A percentile compares a stretch with the other conserved stretches of the same genome.
These are phyloP conservation scores for Aleiodes sp. DNA, from an alignment of 1,140 invertebrate genomes.

Conservation along the genomic window DNA sequence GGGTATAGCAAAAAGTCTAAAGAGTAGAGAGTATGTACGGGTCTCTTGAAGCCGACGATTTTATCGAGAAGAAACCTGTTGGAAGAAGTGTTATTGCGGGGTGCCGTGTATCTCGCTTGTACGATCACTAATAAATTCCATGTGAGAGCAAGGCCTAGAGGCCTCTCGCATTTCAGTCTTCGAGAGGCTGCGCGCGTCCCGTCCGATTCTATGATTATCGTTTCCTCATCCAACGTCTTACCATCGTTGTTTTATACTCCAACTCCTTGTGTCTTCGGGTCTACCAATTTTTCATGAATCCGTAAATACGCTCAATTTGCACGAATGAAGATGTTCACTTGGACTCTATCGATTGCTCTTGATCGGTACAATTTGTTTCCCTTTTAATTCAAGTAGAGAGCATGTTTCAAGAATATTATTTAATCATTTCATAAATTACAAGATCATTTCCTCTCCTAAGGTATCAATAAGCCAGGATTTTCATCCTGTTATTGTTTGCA, in stretches of 20 bases:
- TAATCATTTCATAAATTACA: no score
- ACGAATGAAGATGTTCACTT: neutral
- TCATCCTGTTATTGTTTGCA: no score
- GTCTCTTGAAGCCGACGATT: slow-evolving; percentile 16
- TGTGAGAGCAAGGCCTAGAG: neutral
- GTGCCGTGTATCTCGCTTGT: slow-evolving; percentile 16
- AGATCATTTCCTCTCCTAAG: no score
- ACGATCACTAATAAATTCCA: slow-evolving; percentile 20
- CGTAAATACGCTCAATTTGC: neutral
- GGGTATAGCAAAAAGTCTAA: neutral
- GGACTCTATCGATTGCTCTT: no score
- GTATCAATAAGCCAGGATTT: no score
- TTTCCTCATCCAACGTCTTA: neutral
- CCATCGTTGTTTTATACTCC: no score
- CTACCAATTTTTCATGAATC: no score
- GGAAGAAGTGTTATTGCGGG: slow-evolving; percentile 17
- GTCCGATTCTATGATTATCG: slow-evolving; percentile 17
- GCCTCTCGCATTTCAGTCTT: slow-evolving; percentile 13
- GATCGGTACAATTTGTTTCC: no score
- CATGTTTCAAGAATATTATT: no score
- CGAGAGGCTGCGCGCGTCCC: neutral
- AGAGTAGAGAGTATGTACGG: neutral
- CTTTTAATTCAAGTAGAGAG: no score
- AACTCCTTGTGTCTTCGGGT: no score
- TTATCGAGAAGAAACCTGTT: slow-evolving; percentile 21